Base-by-base conservation (phyloP, 1,140 invertebrate genomes). In the Drosophila kikkawai region DNA sequence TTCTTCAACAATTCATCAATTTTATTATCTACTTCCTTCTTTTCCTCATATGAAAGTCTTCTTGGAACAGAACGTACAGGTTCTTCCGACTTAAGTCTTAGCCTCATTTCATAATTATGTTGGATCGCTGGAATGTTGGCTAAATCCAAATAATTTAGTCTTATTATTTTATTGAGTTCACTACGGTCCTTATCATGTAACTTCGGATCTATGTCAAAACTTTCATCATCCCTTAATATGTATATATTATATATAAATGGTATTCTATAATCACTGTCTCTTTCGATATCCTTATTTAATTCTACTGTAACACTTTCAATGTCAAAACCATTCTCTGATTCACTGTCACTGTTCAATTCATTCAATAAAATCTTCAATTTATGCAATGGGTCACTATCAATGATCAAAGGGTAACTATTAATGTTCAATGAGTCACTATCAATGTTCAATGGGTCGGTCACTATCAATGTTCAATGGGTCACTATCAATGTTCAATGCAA, bases 91-190 rank as follows among this genome's bases (percentile, higher is more conserved):
- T 56, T 56, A 19, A 56, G 36, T 11, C 36, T 39, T 22, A 56
- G 17, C 17, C 19, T 56, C 34, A 55, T 55, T 39, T 55, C 51
- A 37, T 55, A 55, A 37, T 19, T 37, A 22, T 39, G 51, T 17
- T 55, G 34, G 36, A 55, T 55, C 11, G 34, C 51, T 39, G 51
- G 34, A 19, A 50, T 50, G 22, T 50, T 50, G 15, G 26, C 12
- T 50, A 50, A 32, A 32, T 29, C 26, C n/a, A n/a, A 39, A 34
- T 56, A 56, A 15, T 39, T 56, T 7, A 39, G 8, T 56, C 19
- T 56, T 50, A 50, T 50, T 50, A 50, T 32, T 50, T 50, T 15
- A 50, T 1, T 50, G 48, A 50, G 26, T 17, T 50, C 7, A n/a
- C 15, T 50, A 4, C 26, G 48, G n/a, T 17, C 29, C 6, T 6